Percentiles rank a stretch among this genome's conserved stretches.
phyloP scores from a whole-genome alignment of 2,888 invertebrate genomes.

The Ariolimax columbianus region DNA sequence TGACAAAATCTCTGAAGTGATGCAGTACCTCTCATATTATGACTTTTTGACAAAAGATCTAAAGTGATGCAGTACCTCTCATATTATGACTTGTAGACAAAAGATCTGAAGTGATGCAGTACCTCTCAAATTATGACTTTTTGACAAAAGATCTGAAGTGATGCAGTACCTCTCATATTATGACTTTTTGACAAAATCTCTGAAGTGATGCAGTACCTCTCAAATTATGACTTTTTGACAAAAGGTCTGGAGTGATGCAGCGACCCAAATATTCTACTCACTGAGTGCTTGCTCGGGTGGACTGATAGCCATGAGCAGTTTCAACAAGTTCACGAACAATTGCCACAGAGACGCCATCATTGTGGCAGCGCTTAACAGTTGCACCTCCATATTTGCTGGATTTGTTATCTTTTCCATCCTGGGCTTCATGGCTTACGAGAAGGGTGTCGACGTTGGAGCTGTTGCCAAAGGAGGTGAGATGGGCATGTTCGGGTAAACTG shows the following conservation, averaged over 20 bases:
- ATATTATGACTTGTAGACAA: too few species aligned
- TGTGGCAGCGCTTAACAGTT: conserved; percentile 78
- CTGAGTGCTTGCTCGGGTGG: conserved; percentile 77
- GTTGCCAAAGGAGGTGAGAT: conserved; percentile 76
- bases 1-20: too few species aligned
- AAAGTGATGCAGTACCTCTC: too few species aligned
- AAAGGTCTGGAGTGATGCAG: conserved; percentile 76
- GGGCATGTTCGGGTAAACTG: too few species aligned
- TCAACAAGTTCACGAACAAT: conserved; percentile 77
- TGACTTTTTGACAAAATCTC: too few species aligned
- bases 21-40: too few species aligned
- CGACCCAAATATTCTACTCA: conserved; percentile 77
- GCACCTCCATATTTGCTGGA: conserved; percentile 78
- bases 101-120: too few species aligned
- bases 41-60: too few species aligned
- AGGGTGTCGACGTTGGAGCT: conserved; percentile 75
- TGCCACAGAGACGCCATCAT: conserved; percentile 77
- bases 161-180: too few species aligned
- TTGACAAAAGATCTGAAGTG: too few species aligned
- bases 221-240: background rate
- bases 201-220: too few species aligned
- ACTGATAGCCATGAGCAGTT: conserved; percentile 77
- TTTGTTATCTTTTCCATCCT: conserved; percentile 79
- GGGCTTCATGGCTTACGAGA: conserved; percentile 83
- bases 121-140: too few species aligned